Conservation (phyloP, 2,797 vertebrate genomes). For the Poeciliopsis gracilis region DNA sequence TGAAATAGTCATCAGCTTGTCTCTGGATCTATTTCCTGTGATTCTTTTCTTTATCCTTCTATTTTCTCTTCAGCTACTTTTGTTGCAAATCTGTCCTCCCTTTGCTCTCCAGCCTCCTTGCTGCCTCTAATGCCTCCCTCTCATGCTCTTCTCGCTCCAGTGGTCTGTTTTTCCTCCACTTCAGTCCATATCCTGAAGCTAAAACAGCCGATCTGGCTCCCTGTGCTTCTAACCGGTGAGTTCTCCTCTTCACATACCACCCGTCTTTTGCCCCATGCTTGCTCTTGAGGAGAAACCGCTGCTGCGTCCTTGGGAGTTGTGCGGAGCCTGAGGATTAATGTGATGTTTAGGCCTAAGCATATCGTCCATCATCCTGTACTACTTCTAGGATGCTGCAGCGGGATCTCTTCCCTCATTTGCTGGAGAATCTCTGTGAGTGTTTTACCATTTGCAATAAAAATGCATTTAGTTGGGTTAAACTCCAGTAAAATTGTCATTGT, state of each 20-base stretch:
- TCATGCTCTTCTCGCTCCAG: conserved; percentile 64
- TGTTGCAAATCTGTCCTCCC: conserved; percentile 32
- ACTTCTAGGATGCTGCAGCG: conserved; percentile 62
- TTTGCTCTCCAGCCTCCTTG: conserved; percentile 50
- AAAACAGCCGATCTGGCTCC: conserved; percentile 51
- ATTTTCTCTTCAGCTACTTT: conserved; percentile 49
- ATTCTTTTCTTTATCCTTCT: conserved; percentile 39
- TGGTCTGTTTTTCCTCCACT: conserved; percentile 64
- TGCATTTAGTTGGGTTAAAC: conserved; percentile 35
- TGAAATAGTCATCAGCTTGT: conserved; percentile 26
- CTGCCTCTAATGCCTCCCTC: conserved; percentile 59
- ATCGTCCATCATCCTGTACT: conserved; percentile 75
- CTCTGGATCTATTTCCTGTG: conserved; percentile 24
- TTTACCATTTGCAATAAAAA: conserved; percentile 45
- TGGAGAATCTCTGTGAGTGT: conserved; percentile 55
- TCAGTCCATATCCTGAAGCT: conserved; percentile 62
- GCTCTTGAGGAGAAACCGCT: conserved; percentile 58
- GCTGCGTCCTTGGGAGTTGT: conserved; percentile 71
- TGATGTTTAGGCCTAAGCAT: conserved; percentile 74
- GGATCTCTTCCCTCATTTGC: conserved; percentile 59
- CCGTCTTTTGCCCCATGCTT: conserved; percentile 50
- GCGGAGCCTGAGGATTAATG: conserved; percentile 75
- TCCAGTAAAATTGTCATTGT: conserved; percentile 22
- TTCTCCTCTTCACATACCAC: conserved; percentile 60
- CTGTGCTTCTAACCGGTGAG: conserved; percentile 48